Evolutionary conservation across 2,888 invertebrate species (phyloP), one percentile per base, ranked within the genome.

Genomic region (Resseliella maxima): DNA sequence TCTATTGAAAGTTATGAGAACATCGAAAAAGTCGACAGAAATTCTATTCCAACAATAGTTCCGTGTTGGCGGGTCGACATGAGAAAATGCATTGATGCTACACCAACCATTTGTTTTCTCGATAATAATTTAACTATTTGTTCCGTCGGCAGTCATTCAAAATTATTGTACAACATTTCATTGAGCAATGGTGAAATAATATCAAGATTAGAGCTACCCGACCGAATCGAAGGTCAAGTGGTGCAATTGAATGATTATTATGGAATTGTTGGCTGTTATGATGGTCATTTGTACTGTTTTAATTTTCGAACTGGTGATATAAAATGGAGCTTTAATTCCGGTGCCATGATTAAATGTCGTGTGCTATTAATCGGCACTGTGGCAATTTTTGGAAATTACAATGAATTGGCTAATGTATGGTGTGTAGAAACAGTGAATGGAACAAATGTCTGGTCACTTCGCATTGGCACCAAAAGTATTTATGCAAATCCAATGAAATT

Each of bases 81-180:
- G 86, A 92, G 93, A 64, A 97, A 96, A 91, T 97, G 97, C 92
- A 94, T 97, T 15, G 97, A 97, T 92, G 94, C 96, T 12, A 93
- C 96, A 21, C 95, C 96, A 31, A 91, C 93, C 35, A 88, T 94
- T 86, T 92, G 93, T 88, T 90, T 89, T 88, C 89, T 86, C 85
- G 89, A 89, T 86, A 89, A 88, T 21, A 88, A n/a, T n/a, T n/a
- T 89, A 46, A 89, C 88, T 8, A 91, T 91, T 86, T 91, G 93
- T 5, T 92, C 93, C 54, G 93, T 94, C 87, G 95, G 95, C 8
- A 94, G 95, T 85, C 97, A 97, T 91, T 95, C 97, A 0, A 94
- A 95, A 85, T 91, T 92, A 87, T 92, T 97, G 87, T 91, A 92
- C 36, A 93, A 95, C 35, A 89, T 95, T 50, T 91, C 94, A 88